These are phyloP conservation scores for Podabrus alpinus DNA, from an alignment of 2,888 invertebrate species.

Conservation along the genomic window DNA sequence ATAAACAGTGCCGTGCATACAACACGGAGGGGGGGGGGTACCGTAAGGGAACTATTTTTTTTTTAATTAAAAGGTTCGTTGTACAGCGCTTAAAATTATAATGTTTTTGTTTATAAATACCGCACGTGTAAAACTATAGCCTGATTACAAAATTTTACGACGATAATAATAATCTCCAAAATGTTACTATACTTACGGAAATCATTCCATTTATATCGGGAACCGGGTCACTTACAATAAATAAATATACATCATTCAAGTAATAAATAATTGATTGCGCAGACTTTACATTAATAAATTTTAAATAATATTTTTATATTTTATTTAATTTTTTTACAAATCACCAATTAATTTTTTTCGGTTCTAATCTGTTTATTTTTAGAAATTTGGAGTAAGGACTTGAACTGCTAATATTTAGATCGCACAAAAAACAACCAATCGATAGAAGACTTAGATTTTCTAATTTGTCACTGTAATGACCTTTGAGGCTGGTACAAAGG, in stretches of 20 bases:
- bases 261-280: slow-evolving; percentile 3
- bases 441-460: not conserved
- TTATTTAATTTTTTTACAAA: not conserved
- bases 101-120: slow-evolving; percentile 4
- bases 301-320: not conserved
- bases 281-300: slow-evolving; percentile 1
- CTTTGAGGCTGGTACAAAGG: not conserved
- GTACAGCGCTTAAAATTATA: not conserved
- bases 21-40: not conserved
- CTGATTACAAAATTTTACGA: slow-evolving; percentile 19
- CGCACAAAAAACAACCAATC: not conserved
- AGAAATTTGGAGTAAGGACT: not conserved
- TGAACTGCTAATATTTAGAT: not conserved
- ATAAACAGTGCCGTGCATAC: no score
- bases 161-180: slow-evolving; percentile 10
- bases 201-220: slow-evolving; percentile 14
- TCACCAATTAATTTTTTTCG: not conserved
- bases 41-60: not conserved
- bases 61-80: not conserved
- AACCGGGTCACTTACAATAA: slow-evolving; percentile 22
- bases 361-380: not conserved
- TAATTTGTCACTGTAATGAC: not conserved
- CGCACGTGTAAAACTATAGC: slow-evolving; percentile 19
- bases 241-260: slow-evolving; percentile 10
- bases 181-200: slow-evolving; percentile 24